phyloP scores from a whole-genome alignment of 2,797 vertebrate species.

The Platalea minor region DNA sequence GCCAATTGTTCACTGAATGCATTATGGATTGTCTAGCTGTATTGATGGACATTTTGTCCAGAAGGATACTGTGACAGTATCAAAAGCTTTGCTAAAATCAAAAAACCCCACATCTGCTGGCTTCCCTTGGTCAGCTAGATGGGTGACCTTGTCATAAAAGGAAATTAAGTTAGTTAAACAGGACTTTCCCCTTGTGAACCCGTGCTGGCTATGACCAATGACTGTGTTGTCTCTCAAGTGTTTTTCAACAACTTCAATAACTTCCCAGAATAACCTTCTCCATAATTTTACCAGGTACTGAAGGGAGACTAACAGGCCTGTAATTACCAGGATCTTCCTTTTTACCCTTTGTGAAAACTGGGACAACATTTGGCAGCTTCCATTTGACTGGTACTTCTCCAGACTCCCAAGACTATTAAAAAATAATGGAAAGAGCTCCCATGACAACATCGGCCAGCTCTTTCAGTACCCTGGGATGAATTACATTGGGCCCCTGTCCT shows the following conservation, averaged over 20 bases:
- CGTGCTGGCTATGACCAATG: not conserved
- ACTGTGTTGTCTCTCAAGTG: not conserved
- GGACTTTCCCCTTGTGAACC: not conserved
- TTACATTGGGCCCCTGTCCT: not conserved
- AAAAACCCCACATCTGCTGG: not conserved
- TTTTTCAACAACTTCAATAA: not conserved
- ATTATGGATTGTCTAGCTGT: too few relatives aligned
- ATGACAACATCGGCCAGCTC: fast-evolving
- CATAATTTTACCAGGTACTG: not conserved
- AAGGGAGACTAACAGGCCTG: not conserved
- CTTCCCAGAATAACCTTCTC: not conserved
- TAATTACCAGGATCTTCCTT: not conserved
- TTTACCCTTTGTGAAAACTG: not conserved
- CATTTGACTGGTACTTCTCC: not conserved
- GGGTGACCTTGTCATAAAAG: not conserved
- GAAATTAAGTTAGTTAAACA: not conserved
- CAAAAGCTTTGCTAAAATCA: not conserved
- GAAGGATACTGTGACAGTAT: too few relatives aligned
- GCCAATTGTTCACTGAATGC: too few relatives aligned
- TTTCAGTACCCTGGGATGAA: not conserved
- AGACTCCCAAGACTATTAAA: not conserved
- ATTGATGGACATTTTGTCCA: too few relatives aligned
- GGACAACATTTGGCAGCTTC: not conserved
- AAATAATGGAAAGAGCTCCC: not conserved
- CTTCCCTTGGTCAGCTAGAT: not conserved